A percentile compares a stretch with the other conserved stretches of the same genome.
Conservation (phyloP, 2,797 vertebrate genomes). For the Acipenser transmontanus region DNA sequence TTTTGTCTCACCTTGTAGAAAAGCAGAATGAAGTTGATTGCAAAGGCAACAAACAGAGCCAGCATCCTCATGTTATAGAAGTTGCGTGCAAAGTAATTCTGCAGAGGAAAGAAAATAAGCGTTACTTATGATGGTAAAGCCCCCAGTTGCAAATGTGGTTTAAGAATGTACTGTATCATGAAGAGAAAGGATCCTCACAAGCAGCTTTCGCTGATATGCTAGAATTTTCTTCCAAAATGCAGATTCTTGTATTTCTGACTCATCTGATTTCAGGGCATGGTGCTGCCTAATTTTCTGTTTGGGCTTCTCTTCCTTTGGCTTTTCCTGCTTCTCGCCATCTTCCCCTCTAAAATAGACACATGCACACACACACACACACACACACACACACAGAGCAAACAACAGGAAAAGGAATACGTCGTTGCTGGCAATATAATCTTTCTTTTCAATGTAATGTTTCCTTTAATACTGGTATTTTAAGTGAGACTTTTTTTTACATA, state of each 20-base stretch:
- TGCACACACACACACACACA: conserved; percentile 22
- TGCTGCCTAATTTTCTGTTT: conserved; percentile 53
- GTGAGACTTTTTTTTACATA: too few species aligned
- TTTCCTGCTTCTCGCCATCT: conserved; percentile 63
- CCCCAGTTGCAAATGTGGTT: neutral
- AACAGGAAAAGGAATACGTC: too few species aligned
- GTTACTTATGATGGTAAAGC: neutral
- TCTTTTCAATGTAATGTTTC: too few species aligned
- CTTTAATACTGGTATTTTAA: too few species aligned
- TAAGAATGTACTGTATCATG: neutral
- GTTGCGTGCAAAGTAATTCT: conserved; percentile 92
- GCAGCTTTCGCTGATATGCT: conserved; percentile 77
- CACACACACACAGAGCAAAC: conserved; percentile 25
- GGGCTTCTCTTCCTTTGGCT: conserved; percentile 58
- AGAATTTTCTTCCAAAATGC: conserved; percentile 77
- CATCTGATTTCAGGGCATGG: conserved; percentile 60
- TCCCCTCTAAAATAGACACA: conserved; percentile 52
- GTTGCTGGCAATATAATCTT: too few species aligned
- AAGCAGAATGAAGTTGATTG: conserved; percentile 91
- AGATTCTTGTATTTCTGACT: conserved; percentile 68
- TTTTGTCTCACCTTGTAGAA: conserved; percentile 79
- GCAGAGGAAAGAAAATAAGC: conserved; percentile 29
- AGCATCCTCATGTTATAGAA: conserved; percentile 91
- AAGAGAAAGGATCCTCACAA: conserved; percentile 56
- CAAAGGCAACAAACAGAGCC: conserved; percentile 83